phyloP scores from a whole-genome alignment of 2,888 invertebrate genomes.

The Rutpela maculata region DNA sequence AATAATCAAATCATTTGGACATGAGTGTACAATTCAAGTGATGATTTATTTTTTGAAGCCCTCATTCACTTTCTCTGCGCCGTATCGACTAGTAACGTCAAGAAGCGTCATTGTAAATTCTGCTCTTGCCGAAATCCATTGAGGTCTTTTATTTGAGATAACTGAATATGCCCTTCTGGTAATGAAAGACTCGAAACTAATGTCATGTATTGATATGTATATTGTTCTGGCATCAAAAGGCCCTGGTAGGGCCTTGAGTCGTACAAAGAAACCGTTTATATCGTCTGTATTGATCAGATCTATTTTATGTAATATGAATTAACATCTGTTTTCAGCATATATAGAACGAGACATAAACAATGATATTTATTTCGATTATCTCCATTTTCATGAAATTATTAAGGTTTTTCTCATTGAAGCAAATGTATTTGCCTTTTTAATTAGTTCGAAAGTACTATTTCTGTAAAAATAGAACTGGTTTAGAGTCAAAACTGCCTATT shows the following conservation, averaged over 20 bases:
- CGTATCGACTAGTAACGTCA: constrained; percentile 80
- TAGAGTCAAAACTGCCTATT: no score
- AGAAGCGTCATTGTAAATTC: constrained; percentile 85
- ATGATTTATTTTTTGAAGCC: constrained; percentile 70
- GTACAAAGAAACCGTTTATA: constrained; percentile 86
- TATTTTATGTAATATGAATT: constrained; percentile 29
- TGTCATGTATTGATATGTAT: constrained; percentile 95
- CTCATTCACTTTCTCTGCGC: constrained; percentile 71
- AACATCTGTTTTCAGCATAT: constrained; percentile 26
- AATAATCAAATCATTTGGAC: no score
- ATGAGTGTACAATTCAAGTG: constrained; percentile 71
- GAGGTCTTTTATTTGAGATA: constrained; percentile 92
- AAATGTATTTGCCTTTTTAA: no score
- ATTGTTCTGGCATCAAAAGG: constrained; percentile 86
- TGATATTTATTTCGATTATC: no score
- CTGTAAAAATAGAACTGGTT: no score
- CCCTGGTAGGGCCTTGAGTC: constrained; percentile 85
- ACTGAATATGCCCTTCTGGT: constrained; percentile 78
- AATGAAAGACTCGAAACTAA: constrained; percentile 90
- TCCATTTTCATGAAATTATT: no score
- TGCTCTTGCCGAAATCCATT: constrained; percentile 82
- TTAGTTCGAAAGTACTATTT: no score
- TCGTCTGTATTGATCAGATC: constrained; percentile 78
- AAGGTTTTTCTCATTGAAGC: no score
- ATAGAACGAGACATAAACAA: neutral